phyloP scores from a whole-genome alignment of 2,797 vertebrate genomes.

The Acipenser ruthenus region DNA sequence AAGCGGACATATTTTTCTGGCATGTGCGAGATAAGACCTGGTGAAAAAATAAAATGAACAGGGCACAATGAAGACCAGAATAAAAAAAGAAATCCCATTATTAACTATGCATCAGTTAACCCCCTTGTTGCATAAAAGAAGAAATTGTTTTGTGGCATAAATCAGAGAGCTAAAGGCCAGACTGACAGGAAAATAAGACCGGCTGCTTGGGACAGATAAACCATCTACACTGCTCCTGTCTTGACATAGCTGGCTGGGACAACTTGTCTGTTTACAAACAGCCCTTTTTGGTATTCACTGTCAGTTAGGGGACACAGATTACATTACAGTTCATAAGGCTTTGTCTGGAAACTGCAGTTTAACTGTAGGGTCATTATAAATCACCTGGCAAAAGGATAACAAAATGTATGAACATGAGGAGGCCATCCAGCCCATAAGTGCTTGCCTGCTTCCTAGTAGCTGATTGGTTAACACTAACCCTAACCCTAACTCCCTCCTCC shows the following conservation, averaged over 20 bases:
- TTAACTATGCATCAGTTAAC: neutral
- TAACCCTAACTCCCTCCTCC: too few relatives aligned
- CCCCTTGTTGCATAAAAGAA: neutral
- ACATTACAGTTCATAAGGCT: too few relatives aligned
- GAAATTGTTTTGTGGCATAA: neutral
- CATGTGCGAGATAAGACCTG: conserved; percentile 8
- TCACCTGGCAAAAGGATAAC: too few relatives aligned
- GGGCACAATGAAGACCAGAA: neutral
- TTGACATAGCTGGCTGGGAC: neutral
- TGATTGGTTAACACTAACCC: too few relatives aligned
- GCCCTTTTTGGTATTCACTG: too few relatives aligned
- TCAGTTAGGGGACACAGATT: too few relatives aligned
- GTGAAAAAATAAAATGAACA: conserved; percentile 1
- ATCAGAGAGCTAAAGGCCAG: neutral
- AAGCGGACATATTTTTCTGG: conserved; percentile 1
- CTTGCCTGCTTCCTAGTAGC: too few relatives aligned
- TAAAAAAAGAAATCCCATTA: neutral
- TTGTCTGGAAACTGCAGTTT: too few relatives aligned
- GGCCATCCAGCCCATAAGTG: too few relatives aligned
- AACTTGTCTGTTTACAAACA: too few relatives aligned
- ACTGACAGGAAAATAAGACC: neutral
- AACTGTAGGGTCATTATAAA: too few relatives aligned
- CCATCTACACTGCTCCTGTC: neutral
- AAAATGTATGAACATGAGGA: too few relatives aligned
- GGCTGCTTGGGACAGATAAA: neutral